Evolutionary conservation across 1,140 invertebrate genomes (phyloP).

Genomic region (Physella acuta): DNA sequence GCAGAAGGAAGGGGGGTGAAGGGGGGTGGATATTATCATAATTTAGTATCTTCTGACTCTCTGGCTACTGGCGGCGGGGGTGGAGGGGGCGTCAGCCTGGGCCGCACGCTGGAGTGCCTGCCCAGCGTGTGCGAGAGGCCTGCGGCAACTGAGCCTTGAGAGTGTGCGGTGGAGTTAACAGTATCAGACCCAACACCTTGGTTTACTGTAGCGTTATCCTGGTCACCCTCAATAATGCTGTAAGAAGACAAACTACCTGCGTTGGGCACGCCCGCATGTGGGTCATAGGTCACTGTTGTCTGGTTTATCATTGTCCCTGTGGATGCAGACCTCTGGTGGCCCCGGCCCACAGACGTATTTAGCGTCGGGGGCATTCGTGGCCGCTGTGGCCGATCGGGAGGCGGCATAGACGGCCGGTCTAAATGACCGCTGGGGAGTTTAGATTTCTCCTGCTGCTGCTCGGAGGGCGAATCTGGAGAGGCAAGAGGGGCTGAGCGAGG

Average conservation of each 20-base stretch:
- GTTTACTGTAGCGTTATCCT: background rate
- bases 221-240: conserved; percentile 6
- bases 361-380: conserved; percentile 35
- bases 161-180: conserved; percentile 7
- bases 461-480: conserved; percentile 31
- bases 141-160: conserved; percentile 7
- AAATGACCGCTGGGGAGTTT: conserved; percentile 12
- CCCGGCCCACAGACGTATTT: conserved; percentile 35
- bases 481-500: conserved; percentile 35
- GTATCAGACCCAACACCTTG: conserved; percentile 13
- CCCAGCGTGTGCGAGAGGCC: conserved; percentile 15
- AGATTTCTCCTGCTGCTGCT: conserved; percentile 17
- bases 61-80: conserved; percentile 20
- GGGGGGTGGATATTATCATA: too few species aligned
- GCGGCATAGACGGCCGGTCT: conserved; percentile 30
- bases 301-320: conserved; percentile 39
- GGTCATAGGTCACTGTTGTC: background rate
- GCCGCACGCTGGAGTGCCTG: conserved; percentile 4
- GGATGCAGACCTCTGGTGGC: conserved; percentile 48
- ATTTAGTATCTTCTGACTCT: conserved; percentile 27
- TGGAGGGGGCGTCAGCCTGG: conserved; percentile 19
- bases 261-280: conserved; percentile 9
- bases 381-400: conserved; percentile 31
- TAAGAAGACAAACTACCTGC: conserved; percentile 24
- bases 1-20: too few species aligned